phyloP scores from a whole-genome alignment of 1,140 invertebrate genomes.

The Hylaeus anthracinus region DNA sequence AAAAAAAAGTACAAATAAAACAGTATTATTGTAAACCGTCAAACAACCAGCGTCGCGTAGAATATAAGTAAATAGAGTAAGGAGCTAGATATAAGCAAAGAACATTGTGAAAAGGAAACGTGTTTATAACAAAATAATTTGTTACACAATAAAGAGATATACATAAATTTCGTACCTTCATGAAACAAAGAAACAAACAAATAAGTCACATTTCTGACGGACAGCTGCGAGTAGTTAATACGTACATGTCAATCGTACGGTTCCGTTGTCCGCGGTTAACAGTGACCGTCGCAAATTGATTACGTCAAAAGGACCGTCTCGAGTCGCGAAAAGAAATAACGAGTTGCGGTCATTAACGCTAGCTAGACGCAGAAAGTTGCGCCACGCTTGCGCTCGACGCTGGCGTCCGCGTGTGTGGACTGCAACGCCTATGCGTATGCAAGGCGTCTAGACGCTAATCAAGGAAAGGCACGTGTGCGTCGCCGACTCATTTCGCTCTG shows the following conservation, averaged over 20 bases:
- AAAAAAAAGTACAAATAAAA: too few relatives aligned
- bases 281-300: conserved; percentile 30
- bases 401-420: conserved; percentile 6
- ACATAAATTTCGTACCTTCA: too few relatives aligned
- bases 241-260: neutral
- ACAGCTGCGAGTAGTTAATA: neutral
- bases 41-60: too few relatives aligned
- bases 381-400: neutral
- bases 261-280: conserved; percentile 7
- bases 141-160: too few relatives aligned
- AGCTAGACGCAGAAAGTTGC: conserved; percentile 12
- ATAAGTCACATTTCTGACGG: too few relatives aligned
- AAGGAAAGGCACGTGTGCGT: conserved; percentile 49
- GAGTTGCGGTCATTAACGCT: conserved; percentile 35
- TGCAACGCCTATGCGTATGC: neutral
- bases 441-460: conserved; percentile 58
- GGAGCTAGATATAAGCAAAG: too few relatives aligned
- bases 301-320: conserved; percentile 25
- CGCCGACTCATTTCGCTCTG: conserved; percentile 19
- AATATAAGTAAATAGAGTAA: too few relatives aligned
- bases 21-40: too few relatives aligned
- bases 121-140: too few relatives aligned
- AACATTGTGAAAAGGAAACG: too few relatives aligned
- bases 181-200: too few relatives aligned
- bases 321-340: conserved; percentile 29